Evolutionary conservation across 2,113 vertebrate genomes (phyloP), one percentile per base, ranked within the genome.

Genomic region (Ursus arctos): DNA sequence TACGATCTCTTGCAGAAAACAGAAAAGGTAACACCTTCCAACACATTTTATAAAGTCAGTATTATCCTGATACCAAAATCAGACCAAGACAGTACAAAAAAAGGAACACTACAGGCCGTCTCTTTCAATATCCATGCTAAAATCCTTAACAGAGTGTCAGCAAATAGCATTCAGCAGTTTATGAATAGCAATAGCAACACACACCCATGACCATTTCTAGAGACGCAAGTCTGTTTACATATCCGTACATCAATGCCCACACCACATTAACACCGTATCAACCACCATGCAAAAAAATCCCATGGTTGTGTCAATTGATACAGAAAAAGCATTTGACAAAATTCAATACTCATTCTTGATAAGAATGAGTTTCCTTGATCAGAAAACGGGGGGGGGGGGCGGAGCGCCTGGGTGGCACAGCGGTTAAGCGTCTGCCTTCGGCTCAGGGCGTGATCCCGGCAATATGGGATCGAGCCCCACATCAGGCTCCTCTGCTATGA

Each of bases 161-260:
- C 33, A 33, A 67, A n/a, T 3, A 69, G 33, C 31, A 76, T 26
- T 57, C 59, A 31, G 71, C 43, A 36, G 28, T 11, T 26, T 33
- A 18, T 3, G 53, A 31, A 7, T 0, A 26, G 77, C 51, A 31
- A 9, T 0, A 26, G 77, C 51, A 4, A 8, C 24, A 15, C 1
- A 13, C 0, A 26, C 1, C 1, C n/a, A 79, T 53, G 59, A 77
- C 63, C 24, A 15, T 16, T 19, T 36, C n/a, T 18, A 84, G 80
- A 31, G 28, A 43, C 1, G 0, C 21, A 15, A 51, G 24, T 2
- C 33, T 71, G 19, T 21, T 59, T 31, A 59, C 40, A 59, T 33
- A 79, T 22, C 4, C 51, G 19, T 28, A 59, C 14, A 16, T 15
- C 6, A 6, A 6, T 6, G 22, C 33, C 4, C 4, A 21, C 22